Evolutionary conservation across 2,113 vertebrate species (phyloP), one percentile per base, ranked within the genome.

Genomic region (Scomber japonicus): DNA sequence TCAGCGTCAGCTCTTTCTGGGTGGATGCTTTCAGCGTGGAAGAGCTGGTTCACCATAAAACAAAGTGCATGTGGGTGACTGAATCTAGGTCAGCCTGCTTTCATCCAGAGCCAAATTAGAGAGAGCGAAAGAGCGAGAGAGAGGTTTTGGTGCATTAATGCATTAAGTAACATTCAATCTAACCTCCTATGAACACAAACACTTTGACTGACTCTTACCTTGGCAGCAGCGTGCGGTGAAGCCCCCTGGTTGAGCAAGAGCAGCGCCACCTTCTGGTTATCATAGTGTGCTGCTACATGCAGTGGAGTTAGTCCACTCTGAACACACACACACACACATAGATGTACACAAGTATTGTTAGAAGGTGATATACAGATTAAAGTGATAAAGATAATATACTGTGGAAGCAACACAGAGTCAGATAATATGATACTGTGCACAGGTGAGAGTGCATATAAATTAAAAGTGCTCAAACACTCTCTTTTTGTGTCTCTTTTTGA

Each of bases 251-350:
- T 96, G 95, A 99, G 95, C 78, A 99, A 95, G 45, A 99, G 96
- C 73, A 99, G 96, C 60, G 98, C 98, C 96, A 99, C 97, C 95
- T 99, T 99, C 96, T 99, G 98, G 94, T 99, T 99, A 96, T 99
- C 98, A 24, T 99, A 99, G 95, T 99, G 98, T 11, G 97, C 97
- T 78, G 98, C 98, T 87, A 99, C 98, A 95, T 99, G 98, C 96
- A 99, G 96, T 96, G 98, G 97, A 91, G 98, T 99, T 96, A 99
- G 95, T 91, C 98, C 98, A 92, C 97, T 99, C 98, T 99, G 95
- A 94, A 95, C 95, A 95, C 59, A 78, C 67, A 80, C 72, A 72
- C 72, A 72, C 55, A 76, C 59, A 86, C 73, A 80, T 50, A 77
- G 51, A 30, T n/a, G 31, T 8, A 31, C 24, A 83, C 16, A 24